Percentiles rank a stretch among this genome's conserved stretches.
These are phyloP conservation scores for Menura novaehollandiae DNA, from an alignment of 2,113 vertebrate genomes.

Conservation along the genomic window DNA sequence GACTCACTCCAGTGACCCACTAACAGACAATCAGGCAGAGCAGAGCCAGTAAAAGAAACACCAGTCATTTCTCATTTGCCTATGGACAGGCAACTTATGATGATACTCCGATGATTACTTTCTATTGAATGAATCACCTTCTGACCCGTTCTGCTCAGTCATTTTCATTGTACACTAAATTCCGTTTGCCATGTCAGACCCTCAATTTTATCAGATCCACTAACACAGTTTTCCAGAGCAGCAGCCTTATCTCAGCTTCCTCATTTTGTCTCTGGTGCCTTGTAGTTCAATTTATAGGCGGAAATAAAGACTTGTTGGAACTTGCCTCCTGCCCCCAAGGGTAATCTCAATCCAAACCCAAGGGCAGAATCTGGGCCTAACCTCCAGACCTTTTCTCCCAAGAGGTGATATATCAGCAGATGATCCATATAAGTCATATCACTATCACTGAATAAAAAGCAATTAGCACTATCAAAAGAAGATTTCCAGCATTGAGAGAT, in stretches of 20 bases:
- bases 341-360: constrained; percentile 29
- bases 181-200: constrained; percentile 50
- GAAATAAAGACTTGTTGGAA: constrained; percentile 56
- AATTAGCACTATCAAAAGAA: neutral
- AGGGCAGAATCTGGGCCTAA: neutral
- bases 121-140: constrained; percentile 28
- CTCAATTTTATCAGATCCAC: constrained; percentile 46
- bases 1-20: neutral
- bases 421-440: neutral
- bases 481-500: neutral
- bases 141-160: constrained; percentile 25
- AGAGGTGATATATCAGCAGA: neutral
- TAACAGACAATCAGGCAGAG: neutral
- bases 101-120: constrained; percentile 44
- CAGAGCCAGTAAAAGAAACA: neutral
- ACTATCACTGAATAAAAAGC: neutral
- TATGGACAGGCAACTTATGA: constrained; percentile 31
- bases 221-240: constrained; percentile 57
- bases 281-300: constrained; percentile 41
- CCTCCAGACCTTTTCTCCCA: neutral
- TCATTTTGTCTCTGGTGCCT: constrained; percentile 52
- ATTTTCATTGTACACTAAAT: constrained; percentile 52
- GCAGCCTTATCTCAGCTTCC: constrained; percentile 50
- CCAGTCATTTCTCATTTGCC: constrained; percentile 42
- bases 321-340: neutral